A percentile compares a stretch with the other conserved stretches of the same genome.
Evolutionary conservation across 2,888 invertebrate species (phyloP).

Genomic region (Pollenia labialis): DNA sequence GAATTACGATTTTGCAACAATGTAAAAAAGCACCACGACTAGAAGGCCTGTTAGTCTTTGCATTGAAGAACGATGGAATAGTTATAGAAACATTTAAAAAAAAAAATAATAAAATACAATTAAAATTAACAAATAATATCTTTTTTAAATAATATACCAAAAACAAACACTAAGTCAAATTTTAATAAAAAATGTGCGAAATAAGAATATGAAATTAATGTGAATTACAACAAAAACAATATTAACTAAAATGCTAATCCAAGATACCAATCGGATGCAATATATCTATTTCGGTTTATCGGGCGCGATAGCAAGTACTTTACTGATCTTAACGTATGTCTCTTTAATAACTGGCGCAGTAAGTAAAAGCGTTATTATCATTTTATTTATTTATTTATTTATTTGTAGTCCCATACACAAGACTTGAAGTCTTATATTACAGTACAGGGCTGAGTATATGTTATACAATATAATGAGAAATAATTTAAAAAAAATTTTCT

Average conservation of each 20-base stretch:
- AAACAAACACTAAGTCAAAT: neutral
- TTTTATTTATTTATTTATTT: no score
- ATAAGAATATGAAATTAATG: neutral
- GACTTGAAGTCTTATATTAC: no score
- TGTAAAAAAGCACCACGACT: slow-evolving; percentile 33
- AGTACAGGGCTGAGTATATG: no score
- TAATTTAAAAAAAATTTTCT: no score
- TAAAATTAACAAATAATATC: slow-evolving; percentile 17
- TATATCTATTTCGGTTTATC: slow-evolving; percentile 81
- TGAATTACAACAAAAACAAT: neutral
- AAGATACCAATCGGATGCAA: slow-evolving; percentile 79
- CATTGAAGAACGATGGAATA: slow-evolving; percentile 19
- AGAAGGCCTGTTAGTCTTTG: slow-evolving; percentile 41
- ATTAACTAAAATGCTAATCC: slow-evolving; percentile 63
- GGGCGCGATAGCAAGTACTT: slow-evolving; percentile 80
- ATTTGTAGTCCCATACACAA: no score
- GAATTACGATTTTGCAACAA: slow-evolving; percentile 37
- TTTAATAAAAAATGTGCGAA: neutral
- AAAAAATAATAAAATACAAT: slow-evolving; percentile 9
- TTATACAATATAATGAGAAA: no score
- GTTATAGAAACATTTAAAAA: slow-evolving; percentile 15
- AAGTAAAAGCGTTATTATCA: slow-evolving; percentile 74
- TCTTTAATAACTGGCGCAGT: slow-evolving; percentile 80
- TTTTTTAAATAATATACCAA: no score
- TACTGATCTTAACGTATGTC: slow-evolving; percentile 80